These are phyloP conservation scores for Etheostoma cragini DNA, from an alignment of 2,113 vertebrate species.

Conservation along the genomic window DNA sequence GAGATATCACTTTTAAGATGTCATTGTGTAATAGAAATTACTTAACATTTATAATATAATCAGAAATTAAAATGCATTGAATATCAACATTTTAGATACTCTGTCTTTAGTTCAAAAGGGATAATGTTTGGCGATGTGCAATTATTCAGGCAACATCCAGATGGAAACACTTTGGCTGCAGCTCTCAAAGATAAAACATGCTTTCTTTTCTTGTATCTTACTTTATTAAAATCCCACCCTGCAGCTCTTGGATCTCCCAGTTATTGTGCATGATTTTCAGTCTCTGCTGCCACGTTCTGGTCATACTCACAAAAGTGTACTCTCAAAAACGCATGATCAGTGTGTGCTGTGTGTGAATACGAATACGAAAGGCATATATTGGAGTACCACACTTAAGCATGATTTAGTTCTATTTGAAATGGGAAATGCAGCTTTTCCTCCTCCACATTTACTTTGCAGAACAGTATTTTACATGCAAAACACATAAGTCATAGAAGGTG, in stretches of 20 bases:
- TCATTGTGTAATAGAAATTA: slow-evolving; percentile 31
- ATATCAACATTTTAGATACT: slow-evolving; percentile 7
- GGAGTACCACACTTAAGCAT: neutral
- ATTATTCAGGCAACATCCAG: slow-evolving; percentile 12
- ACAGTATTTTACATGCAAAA: neutral
- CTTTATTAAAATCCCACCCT: slow-evolving; percentile 3
- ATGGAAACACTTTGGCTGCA: neutral
- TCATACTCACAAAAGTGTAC: slow-evolving; percentile 1
- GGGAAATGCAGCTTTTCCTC: neutral
- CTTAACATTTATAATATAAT: slow-evolving; percentile 24
- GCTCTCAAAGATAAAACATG: slow-evolving; percentile 18
- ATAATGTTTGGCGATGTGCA: slow-evolving; percentile 11
- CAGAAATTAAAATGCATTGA: slow-evolving; percentile 11
- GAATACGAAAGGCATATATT: neutral
- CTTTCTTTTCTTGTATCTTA: neutral
- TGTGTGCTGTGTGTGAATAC: neutral
- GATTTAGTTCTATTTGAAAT: neutral
- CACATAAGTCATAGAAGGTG: neutral
- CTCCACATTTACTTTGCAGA: neutral
- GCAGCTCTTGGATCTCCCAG: slow-evolving; percentile 1
- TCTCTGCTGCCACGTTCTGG: slow-evolving; percentile 50
- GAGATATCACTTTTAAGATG: slow-evolving; percentile 29
- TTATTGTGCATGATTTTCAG: neutral
- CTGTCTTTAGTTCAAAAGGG: neutral
- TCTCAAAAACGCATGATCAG: neutral